Base-by-base conservation (phyloP, 2,113 vertebrate species). In the Sphaerodactylus townsendi region DNA sequence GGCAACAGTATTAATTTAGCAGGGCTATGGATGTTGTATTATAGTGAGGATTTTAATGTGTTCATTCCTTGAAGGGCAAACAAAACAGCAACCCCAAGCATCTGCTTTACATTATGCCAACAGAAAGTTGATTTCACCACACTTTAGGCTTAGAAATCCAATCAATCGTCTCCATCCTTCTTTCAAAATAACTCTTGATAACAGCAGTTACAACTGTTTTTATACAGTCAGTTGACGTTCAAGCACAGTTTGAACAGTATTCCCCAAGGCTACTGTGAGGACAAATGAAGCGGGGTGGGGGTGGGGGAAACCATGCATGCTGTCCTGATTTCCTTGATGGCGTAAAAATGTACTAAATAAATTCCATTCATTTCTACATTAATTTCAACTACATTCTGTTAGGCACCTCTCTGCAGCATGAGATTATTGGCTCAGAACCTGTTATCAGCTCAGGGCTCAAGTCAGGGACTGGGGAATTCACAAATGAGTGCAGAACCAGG, bases 81-180 rank as follows among this genome's bases (percentile, higher is more conserved):
- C 7, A 19, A 44, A 37, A 13, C 39, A n/a, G 39, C 37, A 59
- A 19, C 59, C 30, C 37, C 19, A 92, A 25, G n/a, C 93, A 95
- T 94, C 91, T 96, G 94, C 88, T 96, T 96, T 94, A 73, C 84
- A 94, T 96, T 95, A 93, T 80, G 89, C 91, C 79, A 89, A 78
- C 0, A 39, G 86, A 86, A 92, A 87, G 79, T 87, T 86, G 93
- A 94, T 94, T 94, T 95, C 93, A 96, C 86, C 89, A 92, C 83
- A 95, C 93, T 93, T 93, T 88, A 90, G 66, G 72, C 79, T 78
- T 69, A 90, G 86, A 94, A 92, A 93, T 95, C 94, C 91, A 95
- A 93, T 89, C 88, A 90, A 92, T 91, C 90, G 88, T 91, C 90
- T 95, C 89, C 89, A 68, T 86, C 88, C 72, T 71, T 91, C 91